Base-by-base conservation (phyloP, 2,113 vertebrate genomes). In the Scatophagus argus region DNA sequence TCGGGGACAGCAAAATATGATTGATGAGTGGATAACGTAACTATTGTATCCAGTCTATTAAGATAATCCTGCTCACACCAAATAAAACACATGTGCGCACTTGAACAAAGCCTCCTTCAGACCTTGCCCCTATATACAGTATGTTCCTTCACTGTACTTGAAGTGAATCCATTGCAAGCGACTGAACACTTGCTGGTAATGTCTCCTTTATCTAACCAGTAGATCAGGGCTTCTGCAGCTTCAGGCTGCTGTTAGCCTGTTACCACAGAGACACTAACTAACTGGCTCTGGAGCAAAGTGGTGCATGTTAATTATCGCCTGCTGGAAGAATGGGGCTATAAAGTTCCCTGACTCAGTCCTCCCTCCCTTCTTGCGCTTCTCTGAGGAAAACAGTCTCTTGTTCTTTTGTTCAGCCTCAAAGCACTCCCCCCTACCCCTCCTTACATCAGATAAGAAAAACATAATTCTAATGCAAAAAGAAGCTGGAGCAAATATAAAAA, bases 301-400 rank as follows among this genome's bases (percentile, higher is more conserved):
- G 63, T 6, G 25, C 47, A 17, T 76, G 70, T 77, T 90, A 86
- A 92, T 90, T 89, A 87, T 62, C 3, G 76, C 60, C 52, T 69
- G 62, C 62, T 75, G 38, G 51, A 73, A 44, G 27, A 82, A 68
- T 8, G 44, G 31, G 54, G 47, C 76, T 74, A 34, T 68, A 43
- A 68, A 55, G 34, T 62, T 77, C 77, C 49, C 55, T 16, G 11
- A 69, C 61, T 61, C 55, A 38, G 63, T 78, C 19, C 41, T 62
- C 36, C 27, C 55, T 60, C 55, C 49, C 27, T 63, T 67, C 74
- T 29, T 47, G 10, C 36, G 51, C 47, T 67, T 64, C 79, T 72
- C 77, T 38, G 62, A 81, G 56, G 75, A 82, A 79, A 84, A 83
- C 46, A 41, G 10, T 25, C 31, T 68, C 77, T 58, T 78, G 29